phyloP scores from a whole-genome alignment of 2,113 vertebrate species.

The Lynx canadensis region DNA sequence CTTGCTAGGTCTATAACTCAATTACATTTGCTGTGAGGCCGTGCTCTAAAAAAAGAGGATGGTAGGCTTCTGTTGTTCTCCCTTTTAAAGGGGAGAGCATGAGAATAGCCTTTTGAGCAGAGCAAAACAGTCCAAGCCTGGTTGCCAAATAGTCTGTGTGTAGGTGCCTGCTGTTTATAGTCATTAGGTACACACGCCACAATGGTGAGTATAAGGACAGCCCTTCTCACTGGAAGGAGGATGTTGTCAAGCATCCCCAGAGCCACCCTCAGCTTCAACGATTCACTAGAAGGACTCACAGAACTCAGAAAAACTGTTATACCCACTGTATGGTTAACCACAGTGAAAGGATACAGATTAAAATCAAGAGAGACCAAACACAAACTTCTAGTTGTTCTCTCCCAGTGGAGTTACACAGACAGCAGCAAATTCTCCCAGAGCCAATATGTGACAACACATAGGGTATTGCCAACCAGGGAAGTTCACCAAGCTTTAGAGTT shows the following conservation, averaged over 20 bases:
- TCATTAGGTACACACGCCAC: background rate
- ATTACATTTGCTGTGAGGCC: background rate
- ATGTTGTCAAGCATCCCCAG: background rate
- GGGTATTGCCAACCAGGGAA: background rate
- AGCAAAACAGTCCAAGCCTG: background rate
- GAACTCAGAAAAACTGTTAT: background rate
- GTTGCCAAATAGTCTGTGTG: background rate
- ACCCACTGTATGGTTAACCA: background rate
- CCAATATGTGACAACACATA: background rate
- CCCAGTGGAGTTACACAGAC: background rate
- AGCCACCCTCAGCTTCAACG: background rate
- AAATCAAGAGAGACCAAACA: background rate
- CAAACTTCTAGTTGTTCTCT: background rate
- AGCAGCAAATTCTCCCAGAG: background rate
- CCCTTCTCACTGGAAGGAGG: background rate
- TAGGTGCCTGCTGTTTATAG: background rate
- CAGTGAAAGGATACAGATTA: background rate
- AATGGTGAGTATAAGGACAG: background rate
- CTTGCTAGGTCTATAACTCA: background rate
- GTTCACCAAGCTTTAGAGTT: background rate
- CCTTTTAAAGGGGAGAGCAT: background rate
- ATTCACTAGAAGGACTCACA: background rate
- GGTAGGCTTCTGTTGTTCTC: background rate
- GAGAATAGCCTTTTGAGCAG: background rate
- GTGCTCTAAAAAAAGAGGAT: background rate